Conservation (phyloP, 2,888 invertebrate genomes). For the Thyatira batis region DNA sequence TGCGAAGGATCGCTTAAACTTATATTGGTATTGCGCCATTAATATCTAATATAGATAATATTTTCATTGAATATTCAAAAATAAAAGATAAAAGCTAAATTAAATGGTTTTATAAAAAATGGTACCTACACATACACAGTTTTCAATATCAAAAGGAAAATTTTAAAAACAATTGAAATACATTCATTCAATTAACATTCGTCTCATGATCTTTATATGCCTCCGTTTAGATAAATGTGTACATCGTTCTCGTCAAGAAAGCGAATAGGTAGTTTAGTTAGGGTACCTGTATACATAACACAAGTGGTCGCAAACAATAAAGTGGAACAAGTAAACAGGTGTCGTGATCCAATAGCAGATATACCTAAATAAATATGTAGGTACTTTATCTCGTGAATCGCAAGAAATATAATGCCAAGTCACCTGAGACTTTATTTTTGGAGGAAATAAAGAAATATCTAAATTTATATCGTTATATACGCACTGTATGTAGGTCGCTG, state of each 20-base stretch:
- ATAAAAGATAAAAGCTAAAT: too few species aligned
- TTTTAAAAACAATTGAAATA: constrained; percentile 14
- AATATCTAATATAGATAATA: too few species aligned
- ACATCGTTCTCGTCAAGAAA: neutral
- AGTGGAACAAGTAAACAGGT: constrained; percentile 39
- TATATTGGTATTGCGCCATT: too few species aligned
- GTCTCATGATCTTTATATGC: constrained; percentile 24
- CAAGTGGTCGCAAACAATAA: constrained; percentile 40
- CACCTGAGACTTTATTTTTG: constrained; percentile 10
- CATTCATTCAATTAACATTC: constrained; percentile 18
- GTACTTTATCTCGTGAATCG: constrained; percentile 14
- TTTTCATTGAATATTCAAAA: too few species aligned
- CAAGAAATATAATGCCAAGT: constrained; percentile 18
- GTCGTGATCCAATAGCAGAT: constrained; percentile 19
- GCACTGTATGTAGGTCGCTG: constrained; percentile 45
- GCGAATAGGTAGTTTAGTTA: too few species aligned
- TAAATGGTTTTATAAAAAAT: too few species aligned
- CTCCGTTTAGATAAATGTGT: constrained; percentile 4
- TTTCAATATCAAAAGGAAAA: too few species aligned
- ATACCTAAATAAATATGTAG: constrained; percentile 13
- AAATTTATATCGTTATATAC: constrained; percentile 25
- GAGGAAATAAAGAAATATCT: constrained; percentile 19
- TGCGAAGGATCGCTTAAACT: neutral
- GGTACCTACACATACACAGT: neutral
- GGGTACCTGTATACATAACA: constrained; percentile 7